A percentile compares a stretch with the other conserved stretches of the same genome.
Evolutionary conservation across 1,140 invertebrate species (phyloP).

Genomic region (Pomacea maculata): DNA sequence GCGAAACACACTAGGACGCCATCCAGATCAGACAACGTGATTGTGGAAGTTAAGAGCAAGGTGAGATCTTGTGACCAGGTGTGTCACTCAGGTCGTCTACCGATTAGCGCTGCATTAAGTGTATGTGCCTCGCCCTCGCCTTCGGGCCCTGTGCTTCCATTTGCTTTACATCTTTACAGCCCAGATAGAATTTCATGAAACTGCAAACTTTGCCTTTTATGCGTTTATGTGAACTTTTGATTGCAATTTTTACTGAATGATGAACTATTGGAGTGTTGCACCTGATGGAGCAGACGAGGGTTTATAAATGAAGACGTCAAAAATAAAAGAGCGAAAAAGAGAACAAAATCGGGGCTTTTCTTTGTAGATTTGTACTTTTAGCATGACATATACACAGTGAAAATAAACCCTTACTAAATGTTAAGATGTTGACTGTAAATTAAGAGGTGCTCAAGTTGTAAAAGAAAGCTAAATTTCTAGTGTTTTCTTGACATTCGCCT

Average conservation of each 20-base stretch:
- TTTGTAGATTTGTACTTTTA: too few species aligned
- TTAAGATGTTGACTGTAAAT: too few species aligned
- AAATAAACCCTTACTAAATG: too few species aligned
- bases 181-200: neutral
- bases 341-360: too few species aligned
- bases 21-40: slow-evolving; percentile 31
- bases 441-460: too few species aligned
- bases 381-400: too few species aligned
- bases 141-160: slow-evolving; percentile 16
- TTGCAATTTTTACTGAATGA: too few species aligned
- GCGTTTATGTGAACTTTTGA: too few species aligned
- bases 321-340: too few species aligned
- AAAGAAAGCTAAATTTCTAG: neutral
- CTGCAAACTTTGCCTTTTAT: neutral
- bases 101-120: neutral
- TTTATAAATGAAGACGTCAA: too few species aligned
- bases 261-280: too few species aligned
- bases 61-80: slow-evolving; percentile 29
- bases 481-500: neutral
- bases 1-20: slow-evolving; percentile 46
- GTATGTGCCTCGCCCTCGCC: neutral
- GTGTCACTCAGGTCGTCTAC: neutral
- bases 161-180: neutral
- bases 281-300: too few species aligned
- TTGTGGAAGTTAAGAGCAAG: slow-evolving; percentile 59